Conservation (phyloP, 2,888 invertebrate genomes). For the Campoplex capitator region DNA sequence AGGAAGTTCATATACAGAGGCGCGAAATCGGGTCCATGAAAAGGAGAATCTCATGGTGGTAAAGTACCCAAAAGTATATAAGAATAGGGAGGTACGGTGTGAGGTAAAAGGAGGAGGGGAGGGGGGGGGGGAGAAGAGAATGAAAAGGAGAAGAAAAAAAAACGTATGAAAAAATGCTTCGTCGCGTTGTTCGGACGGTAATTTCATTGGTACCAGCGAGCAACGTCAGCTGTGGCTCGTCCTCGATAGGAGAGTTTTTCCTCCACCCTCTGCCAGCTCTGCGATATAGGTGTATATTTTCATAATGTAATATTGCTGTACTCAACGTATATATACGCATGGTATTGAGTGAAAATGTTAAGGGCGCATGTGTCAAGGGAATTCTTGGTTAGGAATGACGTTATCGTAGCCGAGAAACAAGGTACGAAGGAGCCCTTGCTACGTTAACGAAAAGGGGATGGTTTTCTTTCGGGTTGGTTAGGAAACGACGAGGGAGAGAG, state of each 20-base stretch:
- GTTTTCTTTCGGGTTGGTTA: constrained; percentile 71
- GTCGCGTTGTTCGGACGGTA: constrained; percentile 70
- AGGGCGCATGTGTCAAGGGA: constrained; percentile 12
- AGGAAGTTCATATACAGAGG: constrained; percentile 43
- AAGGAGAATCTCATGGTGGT: constrained; percentile 22
- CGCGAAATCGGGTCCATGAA: constrained; percentile 1
- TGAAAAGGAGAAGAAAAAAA: constrained; percentile 29
- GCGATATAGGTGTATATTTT: constrained; percentile 76
- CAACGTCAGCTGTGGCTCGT: constrained; percentile 75
- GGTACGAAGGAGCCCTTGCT: constrained; percentile 36
- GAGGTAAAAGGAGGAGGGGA: constrained; percentile 9
- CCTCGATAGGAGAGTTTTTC: constrained; percentile 38
- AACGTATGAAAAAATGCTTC: constrained; percentile 54
- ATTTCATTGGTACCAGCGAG: constrained; percentile 76
- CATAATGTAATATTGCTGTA: constrained; percentile 81
- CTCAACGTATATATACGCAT: constrained; percentile 54
- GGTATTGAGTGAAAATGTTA: neutral
- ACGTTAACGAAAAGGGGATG: constrained; percentile 65
- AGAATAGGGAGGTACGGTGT: constrained; percentile 29
- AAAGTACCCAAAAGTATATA: constrained; percentile 46
- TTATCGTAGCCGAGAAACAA: neutral
- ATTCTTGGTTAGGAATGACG: neutral
- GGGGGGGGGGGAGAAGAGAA: neutral
- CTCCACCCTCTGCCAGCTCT: constrained; percentile 16
- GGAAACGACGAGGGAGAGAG: constrained; percentile 42